Conservation (phyloP, 2,113 vertebrate genomes). For the Lamprotornis superbus region DNA sequence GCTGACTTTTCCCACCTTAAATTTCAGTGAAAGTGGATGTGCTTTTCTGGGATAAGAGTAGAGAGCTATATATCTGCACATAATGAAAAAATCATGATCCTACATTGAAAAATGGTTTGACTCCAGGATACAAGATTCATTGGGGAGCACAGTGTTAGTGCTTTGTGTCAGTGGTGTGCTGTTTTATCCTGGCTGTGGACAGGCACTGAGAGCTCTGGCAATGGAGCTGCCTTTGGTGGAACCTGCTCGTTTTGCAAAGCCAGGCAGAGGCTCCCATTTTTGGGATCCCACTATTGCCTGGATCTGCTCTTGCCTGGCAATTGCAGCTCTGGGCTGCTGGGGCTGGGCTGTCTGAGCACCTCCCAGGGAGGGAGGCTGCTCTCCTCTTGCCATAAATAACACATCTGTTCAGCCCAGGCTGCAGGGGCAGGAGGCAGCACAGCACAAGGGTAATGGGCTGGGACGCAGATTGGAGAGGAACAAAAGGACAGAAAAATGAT, state of each 20-base stretch:
- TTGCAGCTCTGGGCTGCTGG: neutral
- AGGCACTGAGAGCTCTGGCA: neutral
- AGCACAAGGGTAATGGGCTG: neutral
- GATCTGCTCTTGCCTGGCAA: neutral
- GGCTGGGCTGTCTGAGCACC: neutral
- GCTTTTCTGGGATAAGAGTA: neutral
- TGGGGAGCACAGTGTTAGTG: fast-evolving
- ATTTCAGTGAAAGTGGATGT: neutral
- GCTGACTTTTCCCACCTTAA: neutral
- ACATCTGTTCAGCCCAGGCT: neutral
- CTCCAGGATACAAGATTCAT: neutral
- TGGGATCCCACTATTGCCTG: neutral
- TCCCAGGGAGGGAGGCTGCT: neutral
- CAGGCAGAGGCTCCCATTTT: neutral
- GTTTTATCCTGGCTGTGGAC: neutral
- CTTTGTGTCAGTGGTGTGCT: fast-evolving
- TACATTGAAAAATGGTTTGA: neutral
- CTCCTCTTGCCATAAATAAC: neutral
- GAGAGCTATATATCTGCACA: fast-evolving
- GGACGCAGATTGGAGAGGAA: fast-evolving
- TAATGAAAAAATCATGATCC: neutral
- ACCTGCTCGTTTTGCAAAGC: neutral
- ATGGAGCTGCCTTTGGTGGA: neutral
- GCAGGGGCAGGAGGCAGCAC: neutral
- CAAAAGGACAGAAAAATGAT: neutral